Base-by-base conservation (phyloP, 2,888 invertebrate species). In the Platycnemis pennipes region DNA sequence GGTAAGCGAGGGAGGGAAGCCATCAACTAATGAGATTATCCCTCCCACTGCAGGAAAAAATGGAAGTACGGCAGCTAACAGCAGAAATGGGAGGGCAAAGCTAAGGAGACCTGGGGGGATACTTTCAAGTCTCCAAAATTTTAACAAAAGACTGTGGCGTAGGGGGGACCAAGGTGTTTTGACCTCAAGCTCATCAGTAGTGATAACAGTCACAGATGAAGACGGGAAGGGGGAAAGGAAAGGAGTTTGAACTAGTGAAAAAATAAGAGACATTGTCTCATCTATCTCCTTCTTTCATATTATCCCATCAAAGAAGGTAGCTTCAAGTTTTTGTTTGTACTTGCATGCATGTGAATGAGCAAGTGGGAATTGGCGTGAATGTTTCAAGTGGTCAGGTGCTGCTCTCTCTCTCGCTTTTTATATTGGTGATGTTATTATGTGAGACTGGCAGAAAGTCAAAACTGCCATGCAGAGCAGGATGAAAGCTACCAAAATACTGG, bases 141-240 rank as follows among this genome's bases (percentile, higher is more conserved):
- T 91, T 11, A 56, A 63, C 56, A 56, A 44, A 31, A 91, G 56
- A 44, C 42, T 91, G 44, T 91, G 63, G 63, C 56, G 44, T 8
- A 56, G 63, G 4, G 26, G 63, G 44, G 91, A 91, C 13, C 56
- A n/a, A 26, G 44, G 45, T 19, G 42, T 77, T 5, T 77, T 77
- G 8, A 63, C 63, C 0, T 91, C 91, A 16, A 44, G 56, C 11
- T 56, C 91, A 42, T 44, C 91, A 26, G 91, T 91, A 26, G 63
- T 56, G 69, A 91, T 91, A 63, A 91, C 91, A 13, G 63, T 91
- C 44, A 91, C 91, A 8, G 63, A 44, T 8, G 56, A 91, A 1
- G 91, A 91, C 77, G 11, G 77, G 13, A 77, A 77, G 77, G 77
- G 77, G 37, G 77, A 77, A n/a, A 77, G 77, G 77, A 77, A 77